phyloP scores from a whole-genome alignment of 2,113 vertebrate genomes.

The Nesospiza acunhae region DNA sequence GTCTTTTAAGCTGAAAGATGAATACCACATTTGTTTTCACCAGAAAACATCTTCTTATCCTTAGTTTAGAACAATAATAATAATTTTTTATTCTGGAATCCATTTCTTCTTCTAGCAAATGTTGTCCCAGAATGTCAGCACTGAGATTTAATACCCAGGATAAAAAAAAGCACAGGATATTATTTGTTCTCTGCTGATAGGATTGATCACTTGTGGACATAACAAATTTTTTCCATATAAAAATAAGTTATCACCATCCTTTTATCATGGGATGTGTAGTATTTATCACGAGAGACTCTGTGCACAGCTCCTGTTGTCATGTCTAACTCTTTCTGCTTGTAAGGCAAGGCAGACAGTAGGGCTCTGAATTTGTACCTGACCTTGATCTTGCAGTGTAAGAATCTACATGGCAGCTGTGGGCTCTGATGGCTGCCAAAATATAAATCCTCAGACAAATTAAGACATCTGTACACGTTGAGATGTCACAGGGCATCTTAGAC shows the following conservation, averaged over 20 bases:
- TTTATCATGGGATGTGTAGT: not conserved
- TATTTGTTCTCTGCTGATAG: not conserved
- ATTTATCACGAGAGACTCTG: not conserved
- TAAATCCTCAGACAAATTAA: not conserved
- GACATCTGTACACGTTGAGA: rapidly evolving
- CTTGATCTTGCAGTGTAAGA: not conserved
- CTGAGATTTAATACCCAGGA: not conserved
- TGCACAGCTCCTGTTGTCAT: not conserved
- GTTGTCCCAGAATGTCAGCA: not conserved
- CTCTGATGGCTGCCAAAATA: not conserved
- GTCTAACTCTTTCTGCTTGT: not conserved
- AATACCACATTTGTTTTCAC: not conserved
- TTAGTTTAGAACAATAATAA: not conserved
- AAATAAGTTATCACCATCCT: not conserved
- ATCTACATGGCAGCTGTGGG: not conserved
- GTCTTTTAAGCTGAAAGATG: not conserved
- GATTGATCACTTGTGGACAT: not conserved
- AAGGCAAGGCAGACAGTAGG: not conserved
- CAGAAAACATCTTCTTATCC: not conserved
- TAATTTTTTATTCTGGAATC: not conserved
- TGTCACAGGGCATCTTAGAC: not conserved
- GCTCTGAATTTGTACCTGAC: not conserved
- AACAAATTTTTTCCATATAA: not conserved
- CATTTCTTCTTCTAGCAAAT: not conserved
- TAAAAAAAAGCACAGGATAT: not conserved